Evolutionary conservation across 2,888 invertebrate genomes (phyloP), one percentile per base, ranked within the genome.

Genomic region (Scaptomyza reducta): DNA sequence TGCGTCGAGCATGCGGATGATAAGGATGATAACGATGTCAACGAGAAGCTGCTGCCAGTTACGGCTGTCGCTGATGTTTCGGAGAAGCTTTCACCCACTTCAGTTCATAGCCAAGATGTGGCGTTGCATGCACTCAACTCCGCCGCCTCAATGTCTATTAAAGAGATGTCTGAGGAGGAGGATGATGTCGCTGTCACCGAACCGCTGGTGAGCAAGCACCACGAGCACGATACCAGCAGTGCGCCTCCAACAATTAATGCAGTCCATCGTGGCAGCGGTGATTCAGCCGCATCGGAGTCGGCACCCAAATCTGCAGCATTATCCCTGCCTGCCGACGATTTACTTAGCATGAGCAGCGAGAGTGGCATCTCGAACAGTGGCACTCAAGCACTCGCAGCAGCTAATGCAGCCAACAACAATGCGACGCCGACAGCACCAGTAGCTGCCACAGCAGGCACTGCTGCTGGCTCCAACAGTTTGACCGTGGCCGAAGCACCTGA

Each of bases 151-250:
- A 87, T 89, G 85, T 90, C 90, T 42, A 90, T 90, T 38, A 90
- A 90, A 49, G 90, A 90, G 47, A 55, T 89, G 27, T 89, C 88
- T 49, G 90, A 90, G 53, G 90, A 90, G 63, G 90, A 89, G 29
- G 89, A 89, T 7, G 90, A 86, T 31, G 78, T 61, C 0, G 75
- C 70, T 7, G 80, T 64, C 22, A 60, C 67, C 5, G 80, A 78
- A 2, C 89, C 84, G 3, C 38, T 83, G 33, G 70, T 83, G 25
- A 60, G 55, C 69, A 74, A 70, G 42, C 73, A 67, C 16, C 42
- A 18, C 10, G 84, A 79, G 10, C 67, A 40, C 1, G 74, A 74
- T 11, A 22, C 41, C 10, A 70, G 45, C 42, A 49, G 16, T 29
- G 75, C 72, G 14, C 6, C 50, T 6, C 27, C 41, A 7, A 47